Conservation (phyloP, 2,888 invertebrate genomes). For the Arctia plantaginis region DNA sequence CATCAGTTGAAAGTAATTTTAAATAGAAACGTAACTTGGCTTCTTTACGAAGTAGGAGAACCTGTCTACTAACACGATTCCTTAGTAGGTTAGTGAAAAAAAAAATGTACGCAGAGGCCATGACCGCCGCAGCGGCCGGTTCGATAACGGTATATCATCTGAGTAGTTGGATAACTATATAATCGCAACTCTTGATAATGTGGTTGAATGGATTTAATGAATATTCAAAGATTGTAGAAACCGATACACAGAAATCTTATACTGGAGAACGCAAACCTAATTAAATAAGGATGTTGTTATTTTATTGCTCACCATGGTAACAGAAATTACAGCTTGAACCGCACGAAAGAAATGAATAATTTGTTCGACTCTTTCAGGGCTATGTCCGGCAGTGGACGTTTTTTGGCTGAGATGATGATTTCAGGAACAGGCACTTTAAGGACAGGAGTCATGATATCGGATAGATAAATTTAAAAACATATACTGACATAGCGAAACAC, state of each 20-base stretch:
- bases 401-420: too few relatives aligned
- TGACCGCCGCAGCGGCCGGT: conserved; percentile 63
- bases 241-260: background rate
- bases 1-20: conserved; percentile 9
- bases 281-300: background rate
- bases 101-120: conserved; percentile 64
- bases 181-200: conserved; percentile 53
- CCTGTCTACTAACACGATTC: conserved; percentile 62
- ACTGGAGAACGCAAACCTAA: background rate
- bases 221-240: conserved; percentile 19
- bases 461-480: too few relatives aligned
- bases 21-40: conserved; percentile 25
- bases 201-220: conserved; percentile 42
- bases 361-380: background rate
- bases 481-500: too few relatives aligned
- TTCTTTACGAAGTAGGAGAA: conserved; percentile 49
- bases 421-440: too few relatives aligned
- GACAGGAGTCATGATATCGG: too few relatives aligned
- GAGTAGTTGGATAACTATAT: conserved; percentile 56
- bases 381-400: too few relatives aligned
- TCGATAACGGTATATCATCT: conserved; percentile 69
- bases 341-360: background rate
- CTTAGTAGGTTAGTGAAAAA: conserved; percentile 73
- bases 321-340: background rate
- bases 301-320: background rate